phyloP scores from a whole-genome alignment of 2,888 invertebrate genomes.

The Cryptus viduatorius region DNA sequence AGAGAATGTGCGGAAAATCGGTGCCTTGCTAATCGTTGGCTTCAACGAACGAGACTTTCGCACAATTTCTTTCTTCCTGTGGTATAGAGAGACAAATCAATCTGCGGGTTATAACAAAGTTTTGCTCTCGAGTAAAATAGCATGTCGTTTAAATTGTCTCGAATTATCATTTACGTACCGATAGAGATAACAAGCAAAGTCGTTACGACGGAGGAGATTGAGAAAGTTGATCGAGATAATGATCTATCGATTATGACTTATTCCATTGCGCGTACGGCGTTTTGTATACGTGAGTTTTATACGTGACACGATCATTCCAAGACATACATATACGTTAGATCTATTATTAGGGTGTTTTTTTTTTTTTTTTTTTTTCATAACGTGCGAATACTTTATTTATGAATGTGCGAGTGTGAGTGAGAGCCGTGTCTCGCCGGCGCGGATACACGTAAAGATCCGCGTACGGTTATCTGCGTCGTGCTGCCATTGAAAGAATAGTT shows the following conservation, averaged over 20 bases:
- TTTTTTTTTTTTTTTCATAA: conserved; percentile 32
- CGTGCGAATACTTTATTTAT: conserved; percentile 65
- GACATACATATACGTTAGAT: conserved; percentile 43
- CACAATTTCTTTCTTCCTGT: conserved; percentile 7
- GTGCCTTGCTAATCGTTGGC: not conserved
- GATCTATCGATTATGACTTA: conserved; percentile 39
- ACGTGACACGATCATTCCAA: conserved; percentile 46
- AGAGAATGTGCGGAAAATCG: conserved; percentile 11
- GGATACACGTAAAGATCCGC: conserved; percentile 29
- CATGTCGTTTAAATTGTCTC: conserved; percentile 5
- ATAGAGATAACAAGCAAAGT: conserved; percentile 5
- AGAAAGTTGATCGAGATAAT: conserved; percentile 22
- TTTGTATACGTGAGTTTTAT: conserved; percentile 56
- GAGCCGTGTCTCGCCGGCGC: conserved; percentile 41
- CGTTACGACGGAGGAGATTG: not conserved
- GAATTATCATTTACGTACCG: conserved; percentile 21
- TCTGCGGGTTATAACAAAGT: conserved; percentile 37
- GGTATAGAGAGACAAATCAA: not conserved
- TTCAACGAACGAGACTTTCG: not conserved
- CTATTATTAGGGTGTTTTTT: conserved; percentile 41
- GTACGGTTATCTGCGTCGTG: conserved; percentile 54
- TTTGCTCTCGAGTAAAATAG: conserved; percentile 2
- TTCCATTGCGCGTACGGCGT: conserved; percentile 23
- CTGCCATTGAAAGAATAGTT: conserved; percentile 67
- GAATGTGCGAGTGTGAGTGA: conserved; percentile 65